phyloP scores from a whole-genome alignment of 1,140 invertebrate genomes.

The Eumeta japonica region DNA sequence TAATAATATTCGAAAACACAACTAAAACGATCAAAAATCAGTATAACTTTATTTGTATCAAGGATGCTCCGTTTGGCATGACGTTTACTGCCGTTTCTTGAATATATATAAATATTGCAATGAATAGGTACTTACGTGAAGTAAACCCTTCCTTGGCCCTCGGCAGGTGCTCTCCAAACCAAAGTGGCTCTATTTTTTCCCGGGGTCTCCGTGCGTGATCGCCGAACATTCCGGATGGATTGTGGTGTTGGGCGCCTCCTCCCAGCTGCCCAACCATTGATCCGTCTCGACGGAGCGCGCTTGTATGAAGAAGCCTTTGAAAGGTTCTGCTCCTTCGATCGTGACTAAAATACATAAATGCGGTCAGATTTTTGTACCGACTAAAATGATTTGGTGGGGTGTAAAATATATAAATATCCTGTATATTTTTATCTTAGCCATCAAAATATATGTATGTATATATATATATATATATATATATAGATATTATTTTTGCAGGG shows the following conservation, averaged over 20 bases:
- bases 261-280: constrained; percentile 72
- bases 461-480: no score
- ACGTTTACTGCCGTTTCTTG: no score
- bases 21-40: no score
- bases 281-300: constrained; percentile 69
- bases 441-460: no score
- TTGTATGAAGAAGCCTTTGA: constrained; percentile 80
- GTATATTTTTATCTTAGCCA: no score
- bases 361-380: background rate
- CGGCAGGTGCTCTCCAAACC: constrained; percentile 70
- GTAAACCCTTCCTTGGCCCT: constrained; percentile 67
- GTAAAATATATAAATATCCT: no score
- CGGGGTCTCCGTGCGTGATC: constrained; percentile 76
- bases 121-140: constrained; percentile 67
- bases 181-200: constrained; percentile 72
- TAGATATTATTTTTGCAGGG: no score
- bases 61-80: no score
- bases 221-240: constrained; percentile 74
- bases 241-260: constrained; percentile 69
- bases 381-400: background rate
- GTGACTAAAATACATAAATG: constrained; percentile 56
- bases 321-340: constrained; percentile 60
- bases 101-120: background rate
- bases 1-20: no score
- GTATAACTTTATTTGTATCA: no score